Evolutionary conservation across 1,140 invertebrate species (phyloP).

Genomic region (Lerema accius): DNA sequence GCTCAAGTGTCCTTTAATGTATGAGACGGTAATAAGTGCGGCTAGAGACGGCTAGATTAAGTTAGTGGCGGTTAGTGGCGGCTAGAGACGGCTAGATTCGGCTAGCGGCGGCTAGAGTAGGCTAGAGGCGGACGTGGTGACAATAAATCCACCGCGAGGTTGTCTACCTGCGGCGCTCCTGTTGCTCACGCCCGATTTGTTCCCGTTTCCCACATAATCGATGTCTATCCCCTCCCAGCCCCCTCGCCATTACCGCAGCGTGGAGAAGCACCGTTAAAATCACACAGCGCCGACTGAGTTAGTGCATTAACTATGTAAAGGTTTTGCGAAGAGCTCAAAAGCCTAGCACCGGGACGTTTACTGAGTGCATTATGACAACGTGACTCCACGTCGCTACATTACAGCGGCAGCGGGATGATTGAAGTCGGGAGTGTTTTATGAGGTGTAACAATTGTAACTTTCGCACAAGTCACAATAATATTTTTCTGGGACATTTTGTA

Average conservation of each 20-base stretch:
- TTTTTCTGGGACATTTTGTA: no score
- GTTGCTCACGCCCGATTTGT: conserved; percentile 11
- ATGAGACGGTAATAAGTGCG: no score
- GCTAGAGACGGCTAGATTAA: no score
- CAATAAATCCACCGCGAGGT: neutral
- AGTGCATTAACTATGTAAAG: conserved; percentile 24
- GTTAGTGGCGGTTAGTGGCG: no score
- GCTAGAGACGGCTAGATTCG: no score
- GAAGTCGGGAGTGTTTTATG: no score
- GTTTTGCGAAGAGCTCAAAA: conserved; percentile 13
- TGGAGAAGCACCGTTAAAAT: conserved; percentile 19
- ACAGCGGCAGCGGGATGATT: no score
- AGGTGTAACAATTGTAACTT: no score
- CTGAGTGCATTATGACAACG: conserved; percentile 5
- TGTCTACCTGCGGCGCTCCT: neutral
- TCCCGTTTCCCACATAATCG: conserved; percentile 20
- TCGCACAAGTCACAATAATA: no score
- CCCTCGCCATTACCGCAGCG: conserved; percentile 6
- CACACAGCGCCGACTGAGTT: conserved; percentile 22
- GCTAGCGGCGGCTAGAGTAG: no score
- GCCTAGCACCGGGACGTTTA: neutral
- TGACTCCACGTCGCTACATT: neutral
- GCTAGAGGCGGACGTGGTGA: neutral
- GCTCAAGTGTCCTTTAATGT: no score
- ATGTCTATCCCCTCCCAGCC: conserved; percentile 13